phyloP scores from a whole-genome alignment of 2,113 vertebrate genomes.

The Tricholaema leucomelas region DNA sequence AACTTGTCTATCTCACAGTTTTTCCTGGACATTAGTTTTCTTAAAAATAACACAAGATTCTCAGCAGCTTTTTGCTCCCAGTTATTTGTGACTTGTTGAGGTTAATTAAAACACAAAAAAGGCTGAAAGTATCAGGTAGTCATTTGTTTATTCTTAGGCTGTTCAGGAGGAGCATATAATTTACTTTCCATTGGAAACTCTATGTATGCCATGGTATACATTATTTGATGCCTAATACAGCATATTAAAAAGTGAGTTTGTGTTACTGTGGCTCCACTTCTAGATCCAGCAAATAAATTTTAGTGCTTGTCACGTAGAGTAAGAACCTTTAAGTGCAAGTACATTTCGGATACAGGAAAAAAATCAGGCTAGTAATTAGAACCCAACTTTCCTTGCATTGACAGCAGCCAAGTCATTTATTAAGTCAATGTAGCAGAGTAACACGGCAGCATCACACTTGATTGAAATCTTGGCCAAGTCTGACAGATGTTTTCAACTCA shows the following conservation, averaged over 20 bases:
- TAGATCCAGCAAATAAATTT: constrained; percentile 23
- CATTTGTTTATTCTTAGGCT: not conserved
- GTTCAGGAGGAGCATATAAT: not conserved
- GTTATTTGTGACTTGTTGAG: not conserved
- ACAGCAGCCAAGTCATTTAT: constrained; percentile 77
- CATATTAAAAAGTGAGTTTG: not conserved
- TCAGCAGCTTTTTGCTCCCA: not conserved
- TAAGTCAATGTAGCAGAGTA: constrained; percentile 75
- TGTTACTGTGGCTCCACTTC: not conserved
- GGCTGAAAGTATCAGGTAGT: not conserved
- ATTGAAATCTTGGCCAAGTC: constrained; percentile 79
- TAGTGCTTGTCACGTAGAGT: constrained; percentile 12
- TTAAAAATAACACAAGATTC: not conserved
- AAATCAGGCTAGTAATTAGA: constrained; percentile 67
- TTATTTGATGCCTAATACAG: not conserved
- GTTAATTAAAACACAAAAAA: not conserved
- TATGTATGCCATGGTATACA: not conserved
- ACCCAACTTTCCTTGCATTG: constrained; percentile 52
- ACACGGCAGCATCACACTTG: constrained; percentile 72
- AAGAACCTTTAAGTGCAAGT: constrained; percentile 50
- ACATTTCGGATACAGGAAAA: constrained; percentile 26
- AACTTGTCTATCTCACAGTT: not conserved
- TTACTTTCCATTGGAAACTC: not conserved
- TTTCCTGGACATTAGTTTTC: not conserved
- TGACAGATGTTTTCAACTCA: constrained; percentile 79